phyloP scores from a whole-genome alignment of 2,113 vertebrate species.

The Campylorhamphus procurvoides region DNA sequence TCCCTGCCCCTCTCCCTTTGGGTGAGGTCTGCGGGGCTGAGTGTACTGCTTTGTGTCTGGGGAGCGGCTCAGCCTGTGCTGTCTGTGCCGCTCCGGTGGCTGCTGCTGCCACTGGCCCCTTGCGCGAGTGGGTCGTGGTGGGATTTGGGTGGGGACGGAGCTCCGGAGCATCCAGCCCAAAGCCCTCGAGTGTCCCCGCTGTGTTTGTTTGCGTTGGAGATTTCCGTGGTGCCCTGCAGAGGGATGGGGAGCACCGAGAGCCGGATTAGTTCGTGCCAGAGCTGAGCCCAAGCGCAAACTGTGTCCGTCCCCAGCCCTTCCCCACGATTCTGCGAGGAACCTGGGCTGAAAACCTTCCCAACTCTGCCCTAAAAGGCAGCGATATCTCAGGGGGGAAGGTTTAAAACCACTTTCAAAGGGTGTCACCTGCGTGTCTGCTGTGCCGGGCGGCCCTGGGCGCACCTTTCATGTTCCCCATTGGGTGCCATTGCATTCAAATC shows the following conservation, averaged over 20 bases:
- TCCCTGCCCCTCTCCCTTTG: conserved; percentile 11
- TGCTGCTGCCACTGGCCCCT: not conserved
- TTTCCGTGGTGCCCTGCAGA: not conserved
- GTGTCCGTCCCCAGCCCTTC: not conserved
- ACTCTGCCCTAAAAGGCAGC: not conserved
- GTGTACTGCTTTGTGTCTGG: not conserved
- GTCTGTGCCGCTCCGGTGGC: rapidly evolving
- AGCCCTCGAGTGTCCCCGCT: not conserved
- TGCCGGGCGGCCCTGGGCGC: not conserved
- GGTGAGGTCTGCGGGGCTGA: not conserved
- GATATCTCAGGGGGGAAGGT: not conserved
- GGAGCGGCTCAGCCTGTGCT: not conserved
- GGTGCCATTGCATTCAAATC: not conserved
- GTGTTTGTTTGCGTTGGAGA: not conserved
- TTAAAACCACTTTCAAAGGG: not conserved
- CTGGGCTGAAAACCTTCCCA: not conserved
- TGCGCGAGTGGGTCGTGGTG: rapidly evolving
- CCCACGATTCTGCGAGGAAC: not conserved
- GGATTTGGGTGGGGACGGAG: not conserved
- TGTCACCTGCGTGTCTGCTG: not conserved
- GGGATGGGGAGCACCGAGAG: rapidly evolving
- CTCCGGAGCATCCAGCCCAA: not conserved
- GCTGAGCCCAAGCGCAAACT: not conserved
- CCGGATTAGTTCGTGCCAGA: not conserved
- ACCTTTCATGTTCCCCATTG: not conserved